Conservation (phyloP, 2,888 invertebrate genomes). For the Pollenia amentaria region DNA sequence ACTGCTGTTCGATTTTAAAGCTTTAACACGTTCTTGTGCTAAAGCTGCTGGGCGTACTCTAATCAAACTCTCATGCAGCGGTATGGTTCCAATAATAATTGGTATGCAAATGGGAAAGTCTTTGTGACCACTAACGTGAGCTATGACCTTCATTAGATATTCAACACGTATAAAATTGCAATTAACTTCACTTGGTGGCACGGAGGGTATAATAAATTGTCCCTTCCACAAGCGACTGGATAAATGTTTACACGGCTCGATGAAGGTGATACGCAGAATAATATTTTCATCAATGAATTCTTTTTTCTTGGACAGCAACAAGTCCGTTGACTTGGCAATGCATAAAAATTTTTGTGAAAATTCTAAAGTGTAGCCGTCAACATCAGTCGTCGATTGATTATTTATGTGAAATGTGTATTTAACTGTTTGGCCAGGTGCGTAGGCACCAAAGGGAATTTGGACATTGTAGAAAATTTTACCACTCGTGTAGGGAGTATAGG, state of each 20-base stretch:
- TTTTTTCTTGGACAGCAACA: constrained; percentile 61
- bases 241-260: constrained; percentile 70
- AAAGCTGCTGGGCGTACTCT: constrained; percentile 66
- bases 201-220: constrained; percentile 73
- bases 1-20: constrained; percentile 60
- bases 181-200: constrained; percentile 74
- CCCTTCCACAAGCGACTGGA: constrained; percentile 75
- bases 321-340: constrained; percentile 75
- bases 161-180: constrained; percentile 73
- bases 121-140: constrained; percentile 68
- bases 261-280: constrained; percentile 53
- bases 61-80: constrained; percentile 74
- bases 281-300: constrained; percentile 65
- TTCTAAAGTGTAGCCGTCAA: constrained; percentile 59
- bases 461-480: constrained; percentile 76
- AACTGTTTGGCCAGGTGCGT: constrained; percentile 77
- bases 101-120: constrained; percentile 73
- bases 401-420: constrained; percentile 76
- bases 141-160: constrained; percentile 72
- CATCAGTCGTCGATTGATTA: constrained; percentile 76
- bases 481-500: constrained; percentile 67
- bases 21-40: constrained; percentile 65
- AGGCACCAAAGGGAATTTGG: constrained; percentile 77
- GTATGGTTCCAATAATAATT: constrained; percentile 77
- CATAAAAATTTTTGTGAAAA: constrained; percentile 75